Conservation (phyloP, 2,888 invertebrate species). For the Amaurobius ferox region DNA sequence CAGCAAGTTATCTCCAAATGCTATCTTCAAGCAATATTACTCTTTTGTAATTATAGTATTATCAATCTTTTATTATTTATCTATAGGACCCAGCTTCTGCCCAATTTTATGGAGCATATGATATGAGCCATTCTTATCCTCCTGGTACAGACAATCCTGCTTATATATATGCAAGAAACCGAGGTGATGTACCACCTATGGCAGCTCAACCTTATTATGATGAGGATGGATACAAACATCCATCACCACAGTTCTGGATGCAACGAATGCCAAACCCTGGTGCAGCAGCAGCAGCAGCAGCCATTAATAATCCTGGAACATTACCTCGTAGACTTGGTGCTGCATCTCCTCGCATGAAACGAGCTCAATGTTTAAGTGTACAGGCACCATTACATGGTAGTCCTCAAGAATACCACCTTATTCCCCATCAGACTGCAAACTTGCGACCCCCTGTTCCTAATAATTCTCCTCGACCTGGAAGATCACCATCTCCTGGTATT, state of each 20-base stretch:
- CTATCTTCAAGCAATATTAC: too few relatives aligned
- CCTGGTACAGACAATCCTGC: conserved; percentile 43
- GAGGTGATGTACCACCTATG: conserved; percentile 16
- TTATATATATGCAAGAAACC: conserved; percentile 39
- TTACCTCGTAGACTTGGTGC: conserved; percentile 38
- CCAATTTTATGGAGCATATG: conserved; percentile 51
- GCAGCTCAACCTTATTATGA: conserved; percentile 55
- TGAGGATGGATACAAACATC: conserved; percentile 61
- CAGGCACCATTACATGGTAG: conserved; percentile 62
- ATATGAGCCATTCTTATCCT: conserved; percentile 68
- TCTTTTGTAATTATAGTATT: too few relatives aligned
- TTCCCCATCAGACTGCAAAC: conserved; percentile 40
- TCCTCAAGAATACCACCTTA: conserved; percentile 62
- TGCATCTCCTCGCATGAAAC: conserved; percentile 54
- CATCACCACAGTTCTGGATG: conserved; percentile 41
- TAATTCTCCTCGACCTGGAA: conserved; percentile 53
- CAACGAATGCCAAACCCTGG: conserved; percentile 25
- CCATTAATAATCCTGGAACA: conserved; percentile 40
- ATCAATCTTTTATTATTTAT: too few relatives aligned
- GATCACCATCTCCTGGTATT: conserved; percentile 56
- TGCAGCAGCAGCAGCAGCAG: conserved; percentile 16
- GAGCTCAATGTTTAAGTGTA: conserved; percentile 61
- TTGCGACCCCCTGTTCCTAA: conserved; percentile 25
- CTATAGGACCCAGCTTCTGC: conserved; percentile 50
- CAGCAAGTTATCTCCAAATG: too few relatives aligned